Conservation (phyloP, 2,888 invertebrate genomes). For the Dilophus febrilis region DNA sequence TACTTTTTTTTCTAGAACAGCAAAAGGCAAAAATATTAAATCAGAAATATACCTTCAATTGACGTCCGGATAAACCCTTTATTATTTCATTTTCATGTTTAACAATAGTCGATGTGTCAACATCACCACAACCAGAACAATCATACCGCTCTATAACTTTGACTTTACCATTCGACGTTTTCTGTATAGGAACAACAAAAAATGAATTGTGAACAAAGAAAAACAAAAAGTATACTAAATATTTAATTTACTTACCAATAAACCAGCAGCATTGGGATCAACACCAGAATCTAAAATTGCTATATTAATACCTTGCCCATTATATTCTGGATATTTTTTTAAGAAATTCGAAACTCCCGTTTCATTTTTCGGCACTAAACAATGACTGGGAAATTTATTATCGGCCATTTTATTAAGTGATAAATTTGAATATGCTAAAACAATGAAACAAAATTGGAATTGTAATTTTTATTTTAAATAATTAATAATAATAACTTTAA, state of each 20-base stretch:
- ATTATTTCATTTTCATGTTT: constrained; percentile 52
- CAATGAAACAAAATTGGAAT: too few relatives aligned
- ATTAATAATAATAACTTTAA: too few relatives aligned
- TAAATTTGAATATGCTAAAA: too few relatives aligned
- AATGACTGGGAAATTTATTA: constrained; percentile 63
- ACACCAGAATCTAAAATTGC: constrained; percentile 97
- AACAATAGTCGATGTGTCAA: constrained; percentile 68
- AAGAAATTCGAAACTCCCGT: constrained; percentile 79
- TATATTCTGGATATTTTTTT: constrained; percentile 73
- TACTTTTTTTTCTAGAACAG: too few relatives aligned
- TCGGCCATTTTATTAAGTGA: constrained; percentile 13
- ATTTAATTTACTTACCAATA: constrained; percentile 58
- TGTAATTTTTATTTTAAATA: too few relatives aligned
- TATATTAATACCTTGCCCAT: constrained; percentile 81
- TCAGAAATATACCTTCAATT: constrained; percentile 59
- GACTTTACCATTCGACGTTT: constrained; percentile 70
- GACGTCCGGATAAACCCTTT: constrained; percentile 73
- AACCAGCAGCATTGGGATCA: constrained; percentile 87
- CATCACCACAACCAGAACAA: constrained; percentile 94
- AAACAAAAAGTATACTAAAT: constrained; percentile 22
- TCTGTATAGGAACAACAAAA: constrained; percentile 33
- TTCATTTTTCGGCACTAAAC: constrained; percentile 84
- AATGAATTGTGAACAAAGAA: not conserved
- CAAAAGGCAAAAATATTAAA: too few relatives aligned
- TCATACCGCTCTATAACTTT: constrained; percentile 92